These are phyloP conservation scores for Otus scops DNA, from an alignment of 2,797 vertebrate genomes.

Conservation along the genomic window DNA sequence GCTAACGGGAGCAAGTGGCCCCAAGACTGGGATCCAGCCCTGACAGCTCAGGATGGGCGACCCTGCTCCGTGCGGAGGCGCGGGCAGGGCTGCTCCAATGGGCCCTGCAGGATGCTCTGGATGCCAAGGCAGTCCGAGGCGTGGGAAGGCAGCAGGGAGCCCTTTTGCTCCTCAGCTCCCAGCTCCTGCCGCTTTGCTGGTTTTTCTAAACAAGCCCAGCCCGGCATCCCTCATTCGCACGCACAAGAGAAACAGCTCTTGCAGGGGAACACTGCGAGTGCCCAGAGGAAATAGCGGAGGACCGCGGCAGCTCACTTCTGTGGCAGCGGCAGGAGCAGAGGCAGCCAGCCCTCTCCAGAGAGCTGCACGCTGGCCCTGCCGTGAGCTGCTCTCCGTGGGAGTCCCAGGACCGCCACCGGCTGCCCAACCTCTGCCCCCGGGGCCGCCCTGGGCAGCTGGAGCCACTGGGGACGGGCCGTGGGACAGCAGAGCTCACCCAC, in stretches of 20 bases:
- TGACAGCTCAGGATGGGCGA: background rate
- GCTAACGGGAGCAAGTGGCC: background rate
- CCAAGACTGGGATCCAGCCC: background rate
- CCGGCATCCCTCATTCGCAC: background rate
- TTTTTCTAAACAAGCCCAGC: background rate
- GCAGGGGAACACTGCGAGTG: background rate
- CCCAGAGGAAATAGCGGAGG: background rate
- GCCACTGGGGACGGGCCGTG: fast-evolving
- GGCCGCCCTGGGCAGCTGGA: background rate
- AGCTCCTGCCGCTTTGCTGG: background rate
- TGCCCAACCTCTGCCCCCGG: background rate
- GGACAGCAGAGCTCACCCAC: background rate
- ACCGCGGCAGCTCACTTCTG: fast-evolving
- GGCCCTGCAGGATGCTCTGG: background rate
- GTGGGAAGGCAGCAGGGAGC: background rate
- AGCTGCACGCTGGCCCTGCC: background rate
- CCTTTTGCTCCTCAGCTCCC: background rate
- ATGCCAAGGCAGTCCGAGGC: background rate
- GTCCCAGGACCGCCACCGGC: no score
- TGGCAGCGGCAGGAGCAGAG: background rate
- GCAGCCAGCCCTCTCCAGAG: background rate
- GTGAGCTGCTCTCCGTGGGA: background rate
- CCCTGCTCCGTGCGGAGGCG: background rate
- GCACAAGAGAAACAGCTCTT: fast-evolving
- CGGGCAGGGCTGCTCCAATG: fast-evolving